A percentile compares a stretch with the other conserved stretches of the same genome.
Evolutionary conservation across 23 tunicate genomes (phyloP).

Genomic region (Ascidia mentula): DNA sequence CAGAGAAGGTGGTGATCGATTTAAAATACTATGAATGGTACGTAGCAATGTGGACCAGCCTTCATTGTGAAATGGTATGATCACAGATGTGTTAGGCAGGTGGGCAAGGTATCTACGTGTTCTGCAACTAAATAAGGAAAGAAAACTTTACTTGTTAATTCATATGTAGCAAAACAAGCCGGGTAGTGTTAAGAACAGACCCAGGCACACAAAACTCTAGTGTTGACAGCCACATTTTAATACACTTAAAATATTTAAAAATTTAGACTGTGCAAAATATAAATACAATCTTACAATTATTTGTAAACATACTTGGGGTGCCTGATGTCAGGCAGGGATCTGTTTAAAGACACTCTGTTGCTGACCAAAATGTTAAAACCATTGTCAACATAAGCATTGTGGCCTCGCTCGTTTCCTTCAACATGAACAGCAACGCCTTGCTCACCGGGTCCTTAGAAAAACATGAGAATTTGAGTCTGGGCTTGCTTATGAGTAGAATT

Average conservation of each 20-base stretch:
- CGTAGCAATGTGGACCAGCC: constrained; percentile 91
- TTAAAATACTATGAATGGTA: constrained; percentile 87
- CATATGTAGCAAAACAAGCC: too few relatives aligned
- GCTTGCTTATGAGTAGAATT: not conserved
- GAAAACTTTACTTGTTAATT: too few relatives aligned
- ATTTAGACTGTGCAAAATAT: not conserved
- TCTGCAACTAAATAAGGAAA: constrained; percentile 33
- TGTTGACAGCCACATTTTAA: too few relatives aligned
- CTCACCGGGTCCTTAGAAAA: constrained; percentile 62
- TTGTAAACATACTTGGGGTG: constrained; percentile 32
- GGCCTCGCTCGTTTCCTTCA: constrained; percentile 9
- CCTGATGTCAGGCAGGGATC: constrained; percentile 72
- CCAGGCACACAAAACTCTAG: too few relatives aligned
- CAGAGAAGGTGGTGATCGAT: constrained; percentile 67
- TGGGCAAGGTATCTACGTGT: constrained; percentile 29
- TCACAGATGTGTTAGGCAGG: constrained; percentile 79
- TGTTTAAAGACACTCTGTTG: constrained; percentile 63
- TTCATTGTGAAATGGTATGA: constrained; percentile 65
- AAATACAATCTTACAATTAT: not conserved
- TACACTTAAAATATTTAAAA: not conserved
- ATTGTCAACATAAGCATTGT: constrained; percentile 52
- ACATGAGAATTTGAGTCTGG: too few relatives aligned
- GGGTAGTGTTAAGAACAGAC: too few relatives aligned
- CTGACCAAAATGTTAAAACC: constrained; percentile 81
- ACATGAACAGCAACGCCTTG: constrained; percentile 54